A percentile compares a stretch with the other conserved stretches of the same genome.
These are phyloP conservation scores for Eupsittula cactorum DNA, from an alignment of 2,113 vertebrate genomes.

Conservation along the genomic window DNA sequence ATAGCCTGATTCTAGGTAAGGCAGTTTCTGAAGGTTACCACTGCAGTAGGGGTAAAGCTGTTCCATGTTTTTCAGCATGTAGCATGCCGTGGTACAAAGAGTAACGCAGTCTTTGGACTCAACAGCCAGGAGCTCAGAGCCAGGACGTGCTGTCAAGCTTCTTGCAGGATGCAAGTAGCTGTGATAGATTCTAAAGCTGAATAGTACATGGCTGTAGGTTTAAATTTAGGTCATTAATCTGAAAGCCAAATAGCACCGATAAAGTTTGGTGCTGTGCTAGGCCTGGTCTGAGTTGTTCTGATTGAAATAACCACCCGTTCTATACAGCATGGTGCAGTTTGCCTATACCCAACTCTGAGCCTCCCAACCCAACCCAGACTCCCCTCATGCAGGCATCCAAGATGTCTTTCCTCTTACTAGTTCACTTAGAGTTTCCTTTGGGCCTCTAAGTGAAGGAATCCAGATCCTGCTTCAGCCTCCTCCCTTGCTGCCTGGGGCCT, in stretches of 20 bases:
- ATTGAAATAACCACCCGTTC: neutral
- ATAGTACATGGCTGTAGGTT: neutral
- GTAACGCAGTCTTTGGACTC: neutral
- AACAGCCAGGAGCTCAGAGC: neutral
- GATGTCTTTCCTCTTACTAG: neutral
- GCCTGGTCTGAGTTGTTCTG: neutral
- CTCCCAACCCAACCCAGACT: neutral
- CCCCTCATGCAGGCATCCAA: neutral
- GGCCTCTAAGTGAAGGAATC: neutral
- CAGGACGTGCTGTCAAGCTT: neutral
- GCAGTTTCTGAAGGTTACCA: neutral
- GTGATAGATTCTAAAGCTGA: neutral
- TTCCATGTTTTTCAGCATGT: neutral
- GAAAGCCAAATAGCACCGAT: neutral
- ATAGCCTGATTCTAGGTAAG: neutral
- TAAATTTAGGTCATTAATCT: neutral
- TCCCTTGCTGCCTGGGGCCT: neutral
- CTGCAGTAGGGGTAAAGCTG: neutral
- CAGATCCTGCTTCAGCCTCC: neutral
- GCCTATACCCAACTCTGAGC: neutral
- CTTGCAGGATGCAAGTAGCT: neutral
- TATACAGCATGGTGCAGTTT: neutral
- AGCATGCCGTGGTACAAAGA: neutral
- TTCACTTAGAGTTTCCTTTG: neutral
- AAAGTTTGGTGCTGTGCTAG: neutral